Evolutionary conservation across 92 coral and sea anemone species (phyloP).

Genomic region (Parazoanthus atlanticus): DNA sequence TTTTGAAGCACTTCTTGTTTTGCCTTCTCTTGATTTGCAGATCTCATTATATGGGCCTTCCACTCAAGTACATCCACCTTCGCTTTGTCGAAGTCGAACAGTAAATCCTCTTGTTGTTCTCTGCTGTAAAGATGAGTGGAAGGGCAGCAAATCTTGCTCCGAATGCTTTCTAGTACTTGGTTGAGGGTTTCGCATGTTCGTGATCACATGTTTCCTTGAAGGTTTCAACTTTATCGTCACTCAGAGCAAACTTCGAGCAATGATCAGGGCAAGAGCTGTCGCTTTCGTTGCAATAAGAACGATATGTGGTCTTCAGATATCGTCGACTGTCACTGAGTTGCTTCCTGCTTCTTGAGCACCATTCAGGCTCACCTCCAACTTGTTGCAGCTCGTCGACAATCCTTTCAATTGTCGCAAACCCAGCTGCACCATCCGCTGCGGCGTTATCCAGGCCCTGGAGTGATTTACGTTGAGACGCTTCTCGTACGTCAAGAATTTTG

Average conservation of each 20-base stretch:
- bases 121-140: conserved; percentile 45
- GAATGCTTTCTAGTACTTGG: conserved; percentile 39
- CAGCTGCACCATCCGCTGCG: conserved; percentile 80
- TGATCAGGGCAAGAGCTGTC: conserved; percentile 60
- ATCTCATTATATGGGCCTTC: conserved; percentile 73
- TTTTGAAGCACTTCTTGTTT: conserved; percentile 61
- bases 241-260: conserved; percentile 52
- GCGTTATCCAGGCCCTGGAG: conserved; percentile 68
- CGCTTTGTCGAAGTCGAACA: conserved; percentile 56
- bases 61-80: conserved; percentile 61
- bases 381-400: conserved; percentile 47
- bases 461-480: conserved; percentile 67
- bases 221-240: conserved; percentile 44
- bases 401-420: conserved; percentile 53
- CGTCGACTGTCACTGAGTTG: conserved; percentile 38
- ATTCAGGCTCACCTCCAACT: conserved; percentile 11
- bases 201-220: conserved; percentile 52
- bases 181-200: conserved; percentile 44
- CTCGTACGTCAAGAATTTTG: conserved; percentile 61
- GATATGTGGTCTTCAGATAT: conserved; percentile 44
- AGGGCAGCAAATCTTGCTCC: conserved; percentile 29
- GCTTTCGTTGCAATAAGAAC: conserved; percentile 16
- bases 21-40: conserved; percentile 75
- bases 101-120: conserved; percentile 55
- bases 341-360: conserved; percentile 42